Conservation (phyloP, 2,113 vertebrate genomes). For the Poeciliopsis occidentalis region DNA sequence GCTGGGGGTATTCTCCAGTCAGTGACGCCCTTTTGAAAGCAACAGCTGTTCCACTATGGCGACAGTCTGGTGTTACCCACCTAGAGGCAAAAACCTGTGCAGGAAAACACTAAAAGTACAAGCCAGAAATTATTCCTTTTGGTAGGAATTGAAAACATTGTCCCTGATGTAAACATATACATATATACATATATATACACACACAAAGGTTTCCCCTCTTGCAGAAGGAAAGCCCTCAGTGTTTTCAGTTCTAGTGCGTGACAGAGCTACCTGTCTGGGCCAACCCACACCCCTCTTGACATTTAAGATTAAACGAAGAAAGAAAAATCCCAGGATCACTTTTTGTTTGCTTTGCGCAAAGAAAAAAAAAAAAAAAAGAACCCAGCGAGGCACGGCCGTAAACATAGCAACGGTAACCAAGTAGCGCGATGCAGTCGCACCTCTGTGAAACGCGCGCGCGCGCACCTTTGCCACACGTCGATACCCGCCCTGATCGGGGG, state of each 20-base stretch:
- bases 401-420: conserved; percentile 69
- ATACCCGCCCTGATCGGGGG: conserved; percentile 12
- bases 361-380: too few relatives aligned
- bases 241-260: conserved; percentile 28
- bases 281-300: conserved; percentile 30
- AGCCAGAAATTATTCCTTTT: neutral
- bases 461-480: conserved; percentile 3
- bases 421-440: conserved; percentile 22
- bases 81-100: neutral
- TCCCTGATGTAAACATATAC: too few relatives aligned
- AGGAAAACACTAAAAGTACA: conserved; percentile 19
- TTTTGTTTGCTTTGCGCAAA: conserved; percentile 52
- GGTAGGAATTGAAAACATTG: neutral
- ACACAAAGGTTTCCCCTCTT: neutral
- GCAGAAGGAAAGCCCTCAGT: conserved; percentile 45
- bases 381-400: conserved; percentile 25
- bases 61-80: conserved; percentile 42
- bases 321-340: conserved; percentile 52
- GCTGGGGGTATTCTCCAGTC: conserved; percentile 32
- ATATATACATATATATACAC: too few relatives aligned
- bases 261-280: conserved; percentile 34
- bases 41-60: conserved; percentile 4
- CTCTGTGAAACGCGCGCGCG: conserved; percentile 10
- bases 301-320: conserved; percentile 13
- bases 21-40: conserved; percentile 33